Base-by-base conservation (phyloP, 2,888 invertebrate genomes). In the Allolobophora icterica region DNA sequence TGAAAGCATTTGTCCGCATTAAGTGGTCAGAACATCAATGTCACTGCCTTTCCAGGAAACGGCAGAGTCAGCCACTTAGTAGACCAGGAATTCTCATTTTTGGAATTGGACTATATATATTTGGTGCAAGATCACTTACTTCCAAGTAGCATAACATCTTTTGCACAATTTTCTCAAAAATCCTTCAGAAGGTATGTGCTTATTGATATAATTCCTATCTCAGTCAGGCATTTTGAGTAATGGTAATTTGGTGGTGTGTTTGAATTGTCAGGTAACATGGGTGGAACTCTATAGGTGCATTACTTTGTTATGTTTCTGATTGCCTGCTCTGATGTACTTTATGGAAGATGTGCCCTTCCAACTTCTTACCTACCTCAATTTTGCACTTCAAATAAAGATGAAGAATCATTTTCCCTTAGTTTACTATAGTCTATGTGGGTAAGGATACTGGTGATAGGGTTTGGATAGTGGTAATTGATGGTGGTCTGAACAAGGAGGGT, bases 281-380 rank as follows among this genome's bases (percentile, higher is more conserved):
- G 2, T 24, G 17, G 58, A 24, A 58, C 2, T 8, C 71, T 71
- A 71, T n/a, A 71, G 71, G 13, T 71, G 30, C n/a, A n/a, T 71
- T n/a, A n/a, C 71, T 71, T 71, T 71, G 71, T 71, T n/a, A n/a
- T 30, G 71, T 71, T 71, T 71, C 71, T 71, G 71, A 71, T 71
- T 71, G n/a, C 11, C 71, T 11, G n/a, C 71, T n/a, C 30, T n/a
- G 71, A 71, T 71, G 71, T 71, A n/a, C n/a, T 1, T 71, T n/a
- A n/a, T n/a, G n/a, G 24, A 24, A 52, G 21, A 52, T 24, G n/a
- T 8, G 71, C n/a, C 71, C 17, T 24, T 52, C n/a, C n/a, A n/a
- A n/a, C 8, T 71, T 71, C n/a, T 71, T 71, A 52, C 52, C 45
- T 24, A 6, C 52, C 52, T 52, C 8, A 8, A 30, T 71, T 71